Evolutionary conservation across 2,113 vertebrate species (phyloP).

Genomic region (Antechinus flavipes): DNA sequence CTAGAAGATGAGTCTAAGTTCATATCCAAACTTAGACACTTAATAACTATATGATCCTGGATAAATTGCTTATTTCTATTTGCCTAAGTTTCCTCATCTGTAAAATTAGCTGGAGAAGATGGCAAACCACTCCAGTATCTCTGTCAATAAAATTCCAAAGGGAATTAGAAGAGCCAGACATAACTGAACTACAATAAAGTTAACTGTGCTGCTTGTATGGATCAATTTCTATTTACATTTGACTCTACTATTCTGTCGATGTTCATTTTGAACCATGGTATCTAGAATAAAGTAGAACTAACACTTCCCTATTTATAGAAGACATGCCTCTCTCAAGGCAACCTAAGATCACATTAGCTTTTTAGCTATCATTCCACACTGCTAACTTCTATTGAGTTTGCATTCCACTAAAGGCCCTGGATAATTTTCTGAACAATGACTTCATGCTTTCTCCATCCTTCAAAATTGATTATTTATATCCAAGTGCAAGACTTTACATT

Average conservation of each 20-base stretch:
- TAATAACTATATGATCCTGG: neutral
- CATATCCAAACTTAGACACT: neutral
- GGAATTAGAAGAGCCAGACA: neutral
- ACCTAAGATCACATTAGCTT: neutral
- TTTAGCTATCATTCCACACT: neutral
- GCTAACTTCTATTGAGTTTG: neutral
- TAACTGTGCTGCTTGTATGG: neutral
- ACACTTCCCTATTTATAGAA: neutral
- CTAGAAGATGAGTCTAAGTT: neutral
- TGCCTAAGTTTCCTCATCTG: neutral
- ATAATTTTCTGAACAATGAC: neutral
- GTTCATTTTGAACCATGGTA: neutral
- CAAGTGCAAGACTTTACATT: neutral
- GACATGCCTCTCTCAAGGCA: neutral
- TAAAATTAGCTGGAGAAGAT: neutral
- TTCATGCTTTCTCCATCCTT: neutral
- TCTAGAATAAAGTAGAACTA: neutral
- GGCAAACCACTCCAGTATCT: neutral
- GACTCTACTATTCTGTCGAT: neutral
- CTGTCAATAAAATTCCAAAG: neutral
- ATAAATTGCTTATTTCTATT: neutral
- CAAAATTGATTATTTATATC: neutral
- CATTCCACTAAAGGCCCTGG: neutral
- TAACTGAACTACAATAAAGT: neutral
- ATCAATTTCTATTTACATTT: neutral